Conservation (phyloP, 2,797 vertebrate species). For the Tokudaia muenninki region DNA sequence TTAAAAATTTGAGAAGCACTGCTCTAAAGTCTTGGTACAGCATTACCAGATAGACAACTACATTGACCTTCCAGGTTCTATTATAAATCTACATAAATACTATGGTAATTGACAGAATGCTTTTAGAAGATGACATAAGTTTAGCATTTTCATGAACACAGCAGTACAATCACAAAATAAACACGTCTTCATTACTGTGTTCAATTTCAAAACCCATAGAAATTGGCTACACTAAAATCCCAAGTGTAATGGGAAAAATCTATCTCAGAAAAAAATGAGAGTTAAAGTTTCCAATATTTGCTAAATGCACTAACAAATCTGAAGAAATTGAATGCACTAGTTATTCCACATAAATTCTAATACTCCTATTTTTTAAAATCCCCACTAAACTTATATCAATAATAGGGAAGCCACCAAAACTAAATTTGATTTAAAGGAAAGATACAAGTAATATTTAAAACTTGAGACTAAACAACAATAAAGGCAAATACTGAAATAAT, state of each 20-base stretch:
- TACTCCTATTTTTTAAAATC: background rate
- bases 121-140: background rate
- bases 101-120: background rate
- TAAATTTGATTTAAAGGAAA: constrained; percentile 23
- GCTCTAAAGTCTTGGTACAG: background rate
- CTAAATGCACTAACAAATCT: background rate
- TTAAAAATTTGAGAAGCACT: background rate
- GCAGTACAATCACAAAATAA: background rate
- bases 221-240: background rate
- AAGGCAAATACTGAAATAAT: background rate
- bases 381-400: background rate
- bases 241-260: background rate
- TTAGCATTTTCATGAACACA: constrained; percentile 7
- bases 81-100: background rate
- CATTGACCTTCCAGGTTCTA: background rate
- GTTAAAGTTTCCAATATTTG: background rate
- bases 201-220: background rate
- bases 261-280: background rate
- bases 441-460: background rate
- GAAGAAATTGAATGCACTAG: background rate
- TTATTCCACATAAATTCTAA: background rate
- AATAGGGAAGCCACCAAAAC: background rate
- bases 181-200: background rate
- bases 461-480: background rate
- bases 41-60: background rate